Percentiles rank a stretch among this genome's conserved stretches.
Evolutionary conservation across 2,888 invertebrate species (phyloP).

Genomic region (Nebria salina): DNA sequence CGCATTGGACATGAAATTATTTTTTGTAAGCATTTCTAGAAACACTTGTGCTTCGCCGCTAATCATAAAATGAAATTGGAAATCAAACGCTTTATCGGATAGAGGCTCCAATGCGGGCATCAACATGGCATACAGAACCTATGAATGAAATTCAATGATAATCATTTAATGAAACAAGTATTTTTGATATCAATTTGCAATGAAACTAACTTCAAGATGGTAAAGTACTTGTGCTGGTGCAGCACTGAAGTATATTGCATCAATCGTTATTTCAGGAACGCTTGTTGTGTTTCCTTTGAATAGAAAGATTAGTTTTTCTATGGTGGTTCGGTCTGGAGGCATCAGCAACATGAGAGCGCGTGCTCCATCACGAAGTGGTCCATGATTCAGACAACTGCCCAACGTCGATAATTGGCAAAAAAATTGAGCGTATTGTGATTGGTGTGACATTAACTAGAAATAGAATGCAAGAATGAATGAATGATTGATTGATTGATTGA

Average conservation of each 20-base stretch:
- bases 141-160: slow-evolving; percentile 31
- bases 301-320: slow-evolving; percentile 67
- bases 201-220: slow-evolving; percentile 71
- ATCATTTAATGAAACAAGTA: slow-evolving; percentile 36
- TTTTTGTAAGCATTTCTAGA: slow-evolving; percentile 84
- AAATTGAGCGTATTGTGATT: slow-evolving; percentile 80
- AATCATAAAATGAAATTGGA: slow-evolving; percentile 75
- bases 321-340: slow-evolving; percentile 72
- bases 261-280: slow-evolving; percentile 64
- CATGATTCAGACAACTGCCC: slow-evolving; percentile 83
- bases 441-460: slow-evolving; percentile 81
- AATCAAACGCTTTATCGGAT: slow-evolving; percentile 76
- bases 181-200: slow-evolving; percentile 4
- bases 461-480: neutral
- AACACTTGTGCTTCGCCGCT: slow-evolving; percentile 75
- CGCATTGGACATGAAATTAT: slow-evolving; percentile 82
- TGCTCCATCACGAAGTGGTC: slow-evolving; percentile 84
- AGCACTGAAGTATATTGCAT: slow-evolving; percentile 74
- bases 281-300: slow-evolving; percentile 61
- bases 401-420: slow-evolving; percentile 88
- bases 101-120: slow-evolving; percentile 85
- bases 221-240: slow-evolving; percentile 81
- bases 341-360: slow-evolving; percentile 81
- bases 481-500: neutral
- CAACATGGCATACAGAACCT: slow-evolving; percentile 87